phyloP scores from a whole-genome alignment of 2,888 invertebrate species.

The Unio delphinus region DNA sequence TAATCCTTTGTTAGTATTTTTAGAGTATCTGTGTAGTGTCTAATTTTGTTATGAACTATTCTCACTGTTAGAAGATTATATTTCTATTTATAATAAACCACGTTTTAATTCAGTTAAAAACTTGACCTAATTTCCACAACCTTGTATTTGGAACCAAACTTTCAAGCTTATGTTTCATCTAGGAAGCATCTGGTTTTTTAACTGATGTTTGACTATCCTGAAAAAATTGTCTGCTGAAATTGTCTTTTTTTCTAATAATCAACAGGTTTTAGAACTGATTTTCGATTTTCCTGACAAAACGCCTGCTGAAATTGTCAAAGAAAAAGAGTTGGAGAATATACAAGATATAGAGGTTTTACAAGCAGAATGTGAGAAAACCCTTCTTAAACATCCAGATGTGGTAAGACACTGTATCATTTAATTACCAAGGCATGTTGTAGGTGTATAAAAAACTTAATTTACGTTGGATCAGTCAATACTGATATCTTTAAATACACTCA shows the following conservation, averaged over 20 bases:
- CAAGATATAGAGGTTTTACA: conserved; percentile 18
- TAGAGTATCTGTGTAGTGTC: no score
- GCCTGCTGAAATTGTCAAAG: conserved; percentile 15
- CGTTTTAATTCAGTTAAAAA: no score
- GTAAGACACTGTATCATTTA: conserved; percentile 9
- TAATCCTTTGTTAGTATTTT: no score
- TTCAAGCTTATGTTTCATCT: background rate
- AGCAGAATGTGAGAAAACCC: conserved; percentile 11
- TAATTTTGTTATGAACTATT: no score
- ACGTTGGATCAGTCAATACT: no score
- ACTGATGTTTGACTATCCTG: conserved; percentile 13
- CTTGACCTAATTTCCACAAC: no score
- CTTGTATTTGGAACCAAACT: no score
- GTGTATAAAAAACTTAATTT: no score
- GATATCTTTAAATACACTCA: no score
- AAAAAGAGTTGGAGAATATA: conserved; percentile 22
- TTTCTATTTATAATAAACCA: no score
- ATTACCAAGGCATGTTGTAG: no score
- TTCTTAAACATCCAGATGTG: conserved; percentile 19
- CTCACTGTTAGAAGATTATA: no score
- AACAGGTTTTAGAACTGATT: conserved; percentile 19
- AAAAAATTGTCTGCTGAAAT: conserved; percentile 10
- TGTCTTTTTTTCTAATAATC: conserved; percentile 1
- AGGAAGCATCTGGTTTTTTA: conserved; percentile 12
- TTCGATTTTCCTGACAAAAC: conserved; percentile 8